Percentiles rank a stretch among this genome's conserved stretches.
Evolutionary conservation across 2,113 vertebrate genomes (phyloP).

Genomic region (Lasiurus cinereus): DNA sequence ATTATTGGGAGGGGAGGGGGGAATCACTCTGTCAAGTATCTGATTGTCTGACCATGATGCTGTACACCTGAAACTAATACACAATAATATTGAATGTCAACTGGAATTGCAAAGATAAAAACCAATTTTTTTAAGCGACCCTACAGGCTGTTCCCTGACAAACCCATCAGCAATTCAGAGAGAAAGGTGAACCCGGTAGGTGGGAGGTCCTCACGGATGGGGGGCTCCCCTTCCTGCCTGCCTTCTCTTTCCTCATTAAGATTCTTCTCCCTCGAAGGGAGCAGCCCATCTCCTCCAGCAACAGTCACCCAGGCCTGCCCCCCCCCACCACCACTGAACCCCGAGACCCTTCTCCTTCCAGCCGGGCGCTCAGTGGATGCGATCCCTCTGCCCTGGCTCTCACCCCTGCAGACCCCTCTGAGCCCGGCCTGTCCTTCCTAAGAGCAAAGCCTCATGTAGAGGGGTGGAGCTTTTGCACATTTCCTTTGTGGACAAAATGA

Average conservation of each 20-base stretch:
- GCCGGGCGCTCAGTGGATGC: neutral
- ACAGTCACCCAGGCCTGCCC: neutral
- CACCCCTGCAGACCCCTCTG: too few species aligned
- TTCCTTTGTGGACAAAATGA: neutral
- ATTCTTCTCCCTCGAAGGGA: neutral
- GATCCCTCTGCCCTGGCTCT: fast-evolving
- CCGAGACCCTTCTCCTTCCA: neutral
- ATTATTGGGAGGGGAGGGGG: neutral
- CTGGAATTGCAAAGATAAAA: neutral
- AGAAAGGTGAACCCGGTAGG: neutral
- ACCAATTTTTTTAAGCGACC: neutral
- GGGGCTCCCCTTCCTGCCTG: neutral
- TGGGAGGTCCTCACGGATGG: neutral
- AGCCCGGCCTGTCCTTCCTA: neutral
- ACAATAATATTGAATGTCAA: neutral
- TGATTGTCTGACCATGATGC: neutral
- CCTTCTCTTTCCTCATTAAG: neutral
- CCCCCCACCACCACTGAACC: fast-evolving
- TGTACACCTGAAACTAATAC: neutral
- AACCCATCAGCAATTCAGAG: neutral
- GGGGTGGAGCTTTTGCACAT: neutral
- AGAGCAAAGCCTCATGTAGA: neutral
- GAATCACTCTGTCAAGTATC: neutral
- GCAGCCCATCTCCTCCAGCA: neutral
- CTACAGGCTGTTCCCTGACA: neutral